Percentiles rank a stretch among this genome's conserved stretches.
Evolutionary conservation across 2,113 vertebrate species (phyloP).

Genomic region (Pseudorasbora parva): DNA sequence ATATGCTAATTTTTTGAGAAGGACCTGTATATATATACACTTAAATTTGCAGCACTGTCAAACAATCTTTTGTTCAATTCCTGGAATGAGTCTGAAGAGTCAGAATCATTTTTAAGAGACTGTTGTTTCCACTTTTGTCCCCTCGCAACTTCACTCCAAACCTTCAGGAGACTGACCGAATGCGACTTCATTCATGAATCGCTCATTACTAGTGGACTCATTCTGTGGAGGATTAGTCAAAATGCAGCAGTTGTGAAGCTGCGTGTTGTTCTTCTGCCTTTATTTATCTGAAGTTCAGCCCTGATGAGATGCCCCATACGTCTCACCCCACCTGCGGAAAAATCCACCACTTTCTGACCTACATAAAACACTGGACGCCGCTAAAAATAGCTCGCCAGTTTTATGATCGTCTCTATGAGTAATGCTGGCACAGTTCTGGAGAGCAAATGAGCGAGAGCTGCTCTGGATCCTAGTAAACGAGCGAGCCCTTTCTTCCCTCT

Average conservation of each 20-base stretch:
- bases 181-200: background rate
- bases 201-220: background rate
- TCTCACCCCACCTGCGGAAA: constrained; percentile 48
- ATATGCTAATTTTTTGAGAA: too few relatives aligned
- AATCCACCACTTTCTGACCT: constrained; percentile 70
- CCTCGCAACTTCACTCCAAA: background rate
- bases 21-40: too few relatives aligned
- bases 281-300: background rate
- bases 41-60: too few relatives aligned
- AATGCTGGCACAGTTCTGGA: constrained; percentile 31
- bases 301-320: constrained; percentile 35
- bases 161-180: too few relatives aligned
- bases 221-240: background rate
- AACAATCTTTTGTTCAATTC: background rate
- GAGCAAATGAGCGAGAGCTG: background rate
- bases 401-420: constrained; percentile 61
- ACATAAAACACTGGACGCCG: constrained; percentile 66
- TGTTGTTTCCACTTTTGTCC: background rate
- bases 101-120: background rate
- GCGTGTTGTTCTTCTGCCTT: background rate
- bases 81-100: background rate
- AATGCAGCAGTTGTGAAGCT: background rate
- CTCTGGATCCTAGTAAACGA: background rate
- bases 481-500: background rate
- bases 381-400: constrained; percentile 72